phyloP scores from a whole-genome alignment of 2,888 invertebrate genomes.

The Girardia tigrina region DNA sequence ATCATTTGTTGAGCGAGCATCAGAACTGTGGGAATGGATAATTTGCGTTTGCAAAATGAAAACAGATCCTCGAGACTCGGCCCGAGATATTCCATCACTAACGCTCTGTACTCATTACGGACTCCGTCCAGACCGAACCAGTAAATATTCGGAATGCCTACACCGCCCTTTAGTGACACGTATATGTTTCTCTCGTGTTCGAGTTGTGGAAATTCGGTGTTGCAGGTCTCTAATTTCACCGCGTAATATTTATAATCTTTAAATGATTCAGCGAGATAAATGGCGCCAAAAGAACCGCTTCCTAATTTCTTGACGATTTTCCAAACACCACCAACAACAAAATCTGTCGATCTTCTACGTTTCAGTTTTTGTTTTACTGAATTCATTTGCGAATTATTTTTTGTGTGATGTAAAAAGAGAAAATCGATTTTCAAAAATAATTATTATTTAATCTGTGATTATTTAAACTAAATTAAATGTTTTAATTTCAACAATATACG shows the following conservation, averaged over 20 bases:
- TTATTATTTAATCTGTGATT: no score
- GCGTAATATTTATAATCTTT: constrained; percentile 53
- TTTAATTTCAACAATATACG: neutral
- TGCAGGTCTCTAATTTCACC: constrained; percentile 53
- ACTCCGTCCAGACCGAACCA: constrained; percentile 35
- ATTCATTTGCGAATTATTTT: neutral
- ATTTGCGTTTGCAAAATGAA: constrained; percentile 94
- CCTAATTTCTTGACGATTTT: constrained; percentile 51
- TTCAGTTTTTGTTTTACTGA: neutral
- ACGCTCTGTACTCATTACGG: constrained; percentile 57
- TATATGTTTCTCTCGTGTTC: constrained; percentile 52
- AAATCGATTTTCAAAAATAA: neutral
- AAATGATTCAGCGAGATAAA: constrained; percentile 51
- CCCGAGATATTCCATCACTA: constrained; percentile 95
- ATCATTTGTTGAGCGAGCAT: constrained; percentile 82
- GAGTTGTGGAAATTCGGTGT: constrained; percentile 53
- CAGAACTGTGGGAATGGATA: constrained; percentile 96
- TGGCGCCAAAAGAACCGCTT: constrained; percentile 52
- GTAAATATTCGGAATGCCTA: constrained; percentile 47
- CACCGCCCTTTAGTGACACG: constrained; percentile 39
- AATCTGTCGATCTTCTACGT: constrained; percentile 24
- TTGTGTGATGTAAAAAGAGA: neutral
- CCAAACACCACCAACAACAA: constrained; percentile 41
- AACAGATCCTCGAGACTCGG: constrained; percentile 95
- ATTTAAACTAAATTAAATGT: neutral